phyloP scores from a whole-genome alignment of 2,888 invertebrate genomes.

The Octonoba sinensis region DNA sequence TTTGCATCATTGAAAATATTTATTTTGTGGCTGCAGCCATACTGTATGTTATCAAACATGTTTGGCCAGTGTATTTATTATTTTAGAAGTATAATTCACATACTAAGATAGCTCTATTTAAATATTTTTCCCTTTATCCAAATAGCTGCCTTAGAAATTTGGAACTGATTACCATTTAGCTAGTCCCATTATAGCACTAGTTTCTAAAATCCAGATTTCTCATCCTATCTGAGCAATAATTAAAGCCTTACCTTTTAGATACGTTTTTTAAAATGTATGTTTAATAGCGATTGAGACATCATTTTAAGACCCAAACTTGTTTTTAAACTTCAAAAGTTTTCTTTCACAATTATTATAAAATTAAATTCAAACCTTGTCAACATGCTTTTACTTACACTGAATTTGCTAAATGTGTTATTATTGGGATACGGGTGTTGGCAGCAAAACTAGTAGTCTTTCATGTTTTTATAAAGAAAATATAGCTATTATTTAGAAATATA shows the following conservation, averaged over 20 bases:
- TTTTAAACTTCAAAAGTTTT: too few species aligned
- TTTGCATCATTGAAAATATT: slow-evolving; percentile 28
- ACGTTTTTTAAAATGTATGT: slow-evolving; percentile 57
- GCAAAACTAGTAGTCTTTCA: slow-evolving; percentile 64
- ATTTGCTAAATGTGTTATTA: slow-evolving; percentile 32
- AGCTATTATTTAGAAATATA: slow-evolving; percentile 62
- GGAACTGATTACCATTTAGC: slow-evolving; percentile 47
- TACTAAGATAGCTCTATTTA: slow-evolving; percentile 19
- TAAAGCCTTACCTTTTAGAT: slow-evolving; percentile 64
- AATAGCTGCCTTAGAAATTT: slow-evolving; percentile 61
- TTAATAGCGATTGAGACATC: slow-evolving; percentile 39
- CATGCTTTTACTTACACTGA: too few species aligned
- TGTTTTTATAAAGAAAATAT: slow-evolving; percentile 58
- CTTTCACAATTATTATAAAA: not conserved
- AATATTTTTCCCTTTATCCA: slow-evolving; percentile 13
- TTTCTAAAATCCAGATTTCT: slow-evolving; percentile 57
- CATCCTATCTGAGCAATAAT: slow-evolving; percentile 64
- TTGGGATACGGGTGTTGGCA: slow-evolving; percentile 61
- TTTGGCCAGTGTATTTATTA: slow-evolving; percentile 50
- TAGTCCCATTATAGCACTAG: slow-evolving; percentile 57
- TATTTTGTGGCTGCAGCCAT: slow-evolving; percentile 29
- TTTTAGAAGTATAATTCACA: slow-evolving; percentile 37
- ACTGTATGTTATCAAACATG: slow-evolving; percentile 33
- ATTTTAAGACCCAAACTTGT: too few species aligned
- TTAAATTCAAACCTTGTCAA: slow-evolving; percentile 6